These are phyloP conservation scores for Macropis europaea DNA, from an alignment of 2,888 invertebrate species.

Conservation along the genomic window DNA sequence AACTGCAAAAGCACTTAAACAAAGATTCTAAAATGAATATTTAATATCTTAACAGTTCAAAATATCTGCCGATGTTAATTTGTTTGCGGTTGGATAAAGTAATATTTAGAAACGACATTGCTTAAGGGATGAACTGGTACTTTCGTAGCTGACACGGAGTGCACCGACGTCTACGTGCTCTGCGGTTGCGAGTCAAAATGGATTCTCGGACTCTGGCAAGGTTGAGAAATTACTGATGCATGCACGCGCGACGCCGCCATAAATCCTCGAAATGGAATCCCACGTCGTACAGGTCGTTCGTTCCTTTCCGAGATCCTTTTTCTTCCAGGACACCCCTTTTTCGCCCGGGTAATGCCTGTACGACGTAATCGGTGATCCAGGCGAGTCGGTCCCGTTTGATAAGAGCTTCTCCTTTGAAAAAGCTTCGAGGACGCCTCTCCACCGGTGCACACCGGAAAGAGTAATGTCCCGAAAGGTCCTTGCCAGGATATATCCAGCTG, in stretches of 20 bases:
- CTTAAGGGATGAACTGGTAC: no score
- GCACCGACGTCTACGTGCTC: no score
- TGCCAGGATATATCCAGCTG: slow-evolving; percentile 43
- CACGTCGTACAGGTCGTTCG: background rate
- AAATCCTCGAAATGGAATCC: slow-evolving; percentile 33
- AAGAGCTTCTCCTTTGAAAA: slow-evolving; percentile 51
- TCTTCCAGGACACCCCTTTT: slow-evolving; percentile 11
- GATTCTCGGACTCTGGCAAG: no score
- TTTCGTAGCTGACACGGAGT: no score
- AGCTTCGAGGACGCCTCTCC: slow-evolving; percentile 30
- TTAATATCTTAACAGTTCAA: no score
- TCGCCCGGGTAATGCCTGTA: slow-evolving; percentile 29
- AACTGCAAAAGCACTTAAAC: no score
- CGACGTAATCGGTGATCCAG: slow-evolving; percentile 67
- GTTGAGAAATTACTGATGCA: slow-evolving; percentile 25
- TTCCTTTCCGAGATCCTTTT: background rate
- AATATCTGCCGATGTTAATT: no score
- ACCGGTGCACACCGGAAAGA: slow-evolving; percentile 32
- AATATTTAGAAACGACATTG: no score
- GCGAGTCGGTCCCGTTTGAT: slow-evolving; percentile 61
- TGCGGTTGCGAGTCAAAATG: no score
- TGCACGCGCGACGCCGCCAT: slow-evolving; percentile 7
- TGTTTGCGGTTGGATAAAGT: no score
- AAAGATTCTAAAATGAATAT: no score
- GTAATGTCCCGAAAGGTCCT: slow-evolving; percentile 53